A percentile compares a stretch with the other conserved stretches of the same genome.
Conservation (phyloP, 2,797 vertebrate genomes). For the Coracias cyanogaster region DNA sequence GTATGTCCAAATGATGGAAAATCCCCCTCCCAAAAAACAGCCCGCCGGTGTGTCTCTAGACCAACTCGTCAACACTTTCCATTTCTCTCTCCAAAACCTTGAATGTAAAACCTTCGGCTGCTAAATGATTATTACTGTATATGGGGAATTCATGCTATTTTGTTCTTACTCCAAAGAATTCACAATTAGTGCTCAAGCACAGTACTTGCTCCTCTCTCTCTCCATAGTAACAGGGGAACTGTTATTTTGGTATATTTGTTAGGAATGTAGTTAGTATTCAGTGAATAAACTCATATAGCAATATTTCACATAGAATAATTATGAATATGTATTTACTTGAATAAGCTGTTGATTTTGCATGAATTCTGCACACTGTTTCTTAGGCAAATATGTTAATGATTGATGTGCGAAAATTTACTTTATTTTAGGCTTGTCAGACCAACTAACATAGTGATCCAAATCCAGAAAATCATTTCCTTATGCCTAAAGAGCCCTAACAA, state of each 20-base stretch:
- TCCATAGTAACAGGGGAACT: slow-evolving; percentile 63
- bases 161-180: not conserved
- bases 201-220: slow-evolving; percentile 17
- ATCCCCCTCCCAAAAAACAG: not conserved
- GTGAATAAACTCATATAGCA: slow-evolving; percentile 51
- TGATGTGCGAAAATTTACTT: slow-evolving; percentile 57
- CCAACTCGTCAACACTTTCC: not conserved
- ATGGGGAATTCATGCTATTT: not conserved
- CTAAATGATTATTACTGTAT: not conserved
- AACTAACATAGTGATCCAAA: slow-evolving; percentile 65
- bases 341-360: slow-evolving; percentile 67
- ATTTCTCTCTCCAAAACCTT: not conserved
- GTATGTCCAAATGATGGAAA: not conserved
- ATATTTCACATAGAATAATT: slow-evolving; percentile 56
- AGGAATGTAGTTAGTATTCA: slow-evolving; percentile 49
- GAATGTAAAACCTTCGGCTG: not conserved
- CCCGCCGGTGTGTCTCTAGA: not conserved
- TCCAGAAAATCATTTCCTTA: slow-evolving; percentile 54
- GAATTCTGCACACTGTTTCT: slow-evolving; percentile 37
- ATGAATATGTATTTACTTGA: slow-evolving; percentile 67
- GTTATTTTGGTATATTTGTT: slow-evolving; percentile 56
- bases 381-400: slow-evolving; percentile 65
- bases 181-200: not conserved
- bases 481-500: not conserved
- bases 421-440: slow-evolving; percentile 65